Evolutionary conservation across 2,888 invertebrate genomes (phyloP).

Genomic region (Cantharis rufa): DNA sequence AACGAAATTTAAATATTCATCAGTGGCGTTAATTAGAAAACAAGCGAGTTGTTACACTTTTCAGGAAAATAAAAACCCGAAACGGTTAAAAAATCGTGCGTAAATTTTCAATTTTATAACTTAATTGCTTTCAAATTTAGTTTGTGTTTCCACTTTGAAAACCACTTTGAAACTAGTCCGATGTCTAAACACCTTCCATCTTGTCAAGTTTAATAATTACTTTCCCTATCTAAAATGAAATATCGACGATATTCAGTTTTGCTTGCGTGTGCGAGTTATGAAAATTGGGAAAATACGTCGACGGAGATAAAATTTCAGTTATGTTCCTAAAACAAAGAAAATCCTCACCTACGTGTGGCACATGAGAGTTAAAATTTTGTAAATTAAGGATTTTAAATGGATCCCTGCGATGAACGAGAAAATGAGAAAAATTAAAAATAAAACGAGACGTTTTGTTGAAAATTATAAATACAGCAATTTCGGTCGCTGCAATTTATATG

Average conservation of each 20-base stretch:
- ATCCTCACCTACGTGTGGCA: not conserved
- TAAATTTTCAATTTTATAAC: not conserved
- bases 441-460: not conserved
- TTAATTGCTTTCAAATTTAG: not conserved
- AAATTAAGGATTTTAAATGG: not conserved
- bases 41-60: not conserved
- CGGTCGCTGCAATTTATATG: constrained; percentile 15
- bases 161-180: not conserved
- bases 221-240: constrained; percentile 2
- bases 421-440: not conserved
- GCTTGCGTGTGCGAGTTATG: not conserved
- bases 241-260: not conserved
- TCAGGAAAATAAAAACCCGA: not conserved
- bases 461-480: not conserved
- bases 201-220: constrained; percentile 2
- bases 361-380: not conserved
- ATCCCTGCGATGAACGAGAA: not conserved
- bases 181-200: not conserved
- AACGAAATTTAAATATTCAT: not conserved
- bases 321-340: not conserved
- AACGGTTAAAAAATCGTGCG: not conserved
- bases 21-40: not conserved
- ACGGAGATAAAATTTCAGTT: not conserved
- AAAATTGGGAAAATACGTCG: not conserved
- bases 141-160: not conserved